Evolutionary conservation across 1,140 invertebrate species (phyloP).

Genomic region (Sarcophaga peregrina): DNA sequence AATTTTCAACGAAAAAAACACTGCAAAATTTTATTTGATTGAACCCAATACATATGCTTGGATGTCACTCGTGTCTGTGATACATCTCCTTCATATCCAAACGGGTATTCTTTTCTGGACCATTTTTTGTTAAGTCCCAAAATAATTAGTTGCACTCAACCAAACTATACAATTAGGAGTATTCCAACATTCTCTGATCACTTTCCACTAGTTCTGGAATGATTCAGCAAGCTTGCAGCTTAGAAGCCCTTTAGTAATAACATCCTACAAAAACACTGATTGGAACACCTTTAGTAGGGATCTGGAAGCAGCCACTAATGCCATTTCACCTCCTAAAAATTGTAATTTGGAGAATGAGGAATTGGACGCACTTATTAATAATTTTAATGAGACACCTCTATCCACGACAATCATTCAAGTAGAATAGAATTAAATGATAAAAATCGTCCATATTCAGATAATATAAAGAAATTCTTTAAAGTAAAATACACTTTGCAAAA

Average conservation of each 20-base stretch:
- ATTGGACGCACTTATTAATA: background rate
- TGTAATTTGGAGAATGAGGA: background rate
- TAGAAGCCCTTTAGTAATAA: no score
- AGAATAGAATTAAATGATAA: background rate
- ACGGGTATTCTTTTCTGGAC: no score
- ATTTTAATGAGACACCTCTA: no score
- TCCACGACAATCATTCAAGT: background rate
- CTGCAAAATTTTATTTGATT: no score
- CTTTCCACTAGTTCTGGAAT: background rate
- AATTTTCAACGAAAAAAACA: no score
- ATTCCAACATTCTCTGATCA: background rate
- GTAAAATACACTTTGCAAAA: constrained; percentile 12
- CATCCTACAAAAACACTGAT: no score
- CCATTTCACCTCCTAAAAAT: background rate
- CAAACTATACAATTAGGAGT: background rate
- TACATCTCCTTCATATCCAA: no score
- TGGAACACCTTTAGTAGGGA: background rate
- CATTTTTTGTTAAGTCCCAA: background rate
- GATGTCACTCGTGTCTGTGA: no score
- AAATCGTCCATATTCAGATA: background rate
- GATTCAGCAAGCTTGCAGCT: no score
- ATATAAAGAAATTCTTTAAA: background rate
- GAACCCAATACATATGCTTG: no score
- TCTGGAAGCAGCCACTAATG: background rate
- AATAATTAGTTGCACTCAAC: background rate